Evolutionary conservation across 1,140 invertebrate genomes (phyloP), one percentile per base, ranked within the genome.

Genomic region (Orussus abietinus): DNA sequence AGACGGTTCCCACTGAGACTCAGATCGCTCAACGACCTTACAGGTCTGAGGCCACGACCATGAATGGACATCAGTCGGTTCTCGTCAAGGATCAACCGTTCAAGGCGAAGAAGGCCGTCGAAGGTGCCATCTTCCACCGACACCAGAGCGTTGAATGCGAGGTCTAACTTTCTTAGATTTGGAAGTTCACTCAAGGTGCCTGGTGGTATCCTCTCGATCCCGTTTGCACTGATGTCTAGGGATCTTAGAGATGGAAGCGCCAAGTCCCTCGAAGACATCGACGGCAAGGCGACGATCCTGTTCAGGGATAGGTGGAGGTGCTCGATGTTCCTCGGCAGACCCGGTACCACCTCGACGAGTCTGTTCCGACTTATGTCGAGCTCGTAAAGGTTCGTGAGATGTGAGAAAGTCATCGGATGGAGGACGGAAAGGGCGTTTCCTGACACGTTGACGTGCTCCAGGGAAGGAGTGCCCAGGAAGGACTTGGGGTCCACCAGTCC

Each of bases 381-480:
- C 62, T 89, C 87, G 44, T 84, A 89, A 1, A 93, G 72, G 41
- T 83, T 80, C 9, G 74, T 72, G 26, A 92, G 59, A 53, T 85
- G 83, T 45, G 81, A 69, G 40, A 93, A 85, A 1, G 88, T 88
- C 31, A 79, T 77, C 1, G 82, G 82, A 69, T 87, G 85, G 28
- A 87, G 56, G 2, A 77, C 75, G 3, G 77, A 69, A 3, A 89
- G 59, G 14, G 77, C 76, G 62, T 92, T 92, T 14, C 76, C 72
- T 2, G 87, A 90, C 13, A 92, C 71, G 64, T 91, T 90, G 0
- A 92, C 60, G 38, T 85, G 80, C 59, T 90, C 87, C 32, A 94
- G 64, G 7, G 82, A 72, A 3, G 81, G 79, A 18, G 82, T 85
- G 35, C 79, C 77, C 4, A 83, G 57, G 54, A 92, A 92, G 1